A percentile compares a stretch with the other conserved stretches of the same genome.
These are phyloP conservation scores for Epizoanthus illoricatus DNA, from an alignment of 92 coral and sea anemone species.

Conservation along the genomic window DNA sequence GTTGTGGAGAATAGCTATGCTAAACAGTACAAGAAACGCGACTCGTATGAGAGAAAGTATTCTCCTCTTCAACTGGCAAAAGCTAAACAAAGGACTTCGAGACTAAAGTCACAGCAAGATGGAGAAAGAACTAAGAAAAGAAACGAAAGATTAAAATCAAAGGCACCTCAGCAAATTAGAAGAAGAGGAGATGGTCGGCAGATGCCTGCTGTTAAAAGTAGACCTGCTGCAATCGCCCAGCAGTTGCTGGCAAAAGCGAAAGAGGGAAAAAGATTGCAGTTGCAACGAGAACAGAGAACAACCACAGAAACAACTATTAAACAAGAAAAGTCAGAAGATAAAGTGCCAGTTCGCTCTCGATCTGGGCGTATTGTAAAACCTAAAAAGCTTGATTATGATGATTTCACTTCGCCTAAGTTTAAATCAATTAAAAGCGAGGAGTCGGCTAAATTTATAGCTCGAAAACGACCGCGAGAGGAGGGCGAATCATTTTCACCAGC, in stretches of 20 bases:
- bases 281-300: constrained; percentile 61
- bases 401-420: constrained; percentile 67
- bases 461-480: constrained; percentile 70
- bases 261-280: constrained; percentile 72
- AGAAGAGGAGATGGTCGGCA: constrained; percentile 13
- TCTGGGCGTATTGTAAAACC: constrained; percentile 98
- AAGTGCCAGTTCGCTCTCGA: constrained; percentile 77
- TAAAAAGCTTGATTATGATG: constrained; percentile 93
- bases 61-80: constrained; percentile 48
- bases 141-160: constrained; percentile 21
- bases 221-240: constrained; percentile 75
- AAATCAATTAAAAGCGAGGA: constrained; percentile 15
- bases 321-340: constrained; percentile 39
- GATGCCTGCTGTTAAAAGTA: constrained; percentile 45
- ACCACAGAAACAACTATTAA: constrained; percentile 13
- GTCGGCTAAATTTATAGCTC: constrained; percentile 33
- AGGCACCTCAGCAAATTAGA: constrained; percentile 1
- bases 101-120: constrained; percentile 54
- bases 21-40: constrained; percentile 90
- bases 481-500: constrained; percentile 65
- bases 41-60: constrained; percentile 87
- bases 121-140: constrained; percentile 43
- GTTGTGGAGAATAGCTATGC: constrained; percentile 79
- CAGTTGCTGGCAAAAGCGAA: constrained; percentile 94
- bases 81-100: constrained; percentile 32